Base-by-base conservation (phyloP, 2,113 vertebrate species). In the Alligator sinensis region DNA sequence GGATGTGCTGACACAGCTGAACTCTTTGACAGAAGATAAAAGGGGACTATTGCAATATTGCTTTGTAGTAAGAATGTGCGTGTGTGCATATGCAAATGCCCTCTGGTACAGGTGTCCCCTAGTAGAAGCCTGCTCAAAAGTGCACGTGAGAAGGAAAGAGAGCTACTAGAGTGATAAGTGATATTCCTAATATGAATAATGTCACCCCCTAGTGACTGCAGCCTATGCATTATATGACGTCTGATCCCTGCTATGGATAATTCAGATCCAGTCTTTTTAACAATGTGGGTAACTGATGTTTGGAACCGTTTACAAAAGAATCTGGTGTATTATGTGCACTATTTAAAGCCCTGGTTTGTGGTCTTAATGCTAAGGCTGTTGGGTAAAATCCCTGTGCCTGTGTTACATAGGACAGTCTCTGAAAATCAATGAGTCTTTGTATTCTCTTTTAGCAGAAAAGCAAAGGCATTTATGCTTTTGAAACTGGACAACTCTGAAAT, bases 1-100 rank as follows among this genome's bases (percentile, higher is more conserved):
- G 62, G 19, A 5, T 25, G 21, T 15, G 0, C 4, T 11, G 30
- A 77, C 16, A 15, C 63, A 3, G 4, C 21, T 0, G 9, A 9
- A 7, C 3, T 57, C 77, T 18, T 3, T 4, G 3, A 72, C 11
- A 22, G 18, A 70, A 34, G n/a, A 70, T 34, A 22, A 34, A 24
- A 72, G 34, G 34, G n/a, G n/a, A 70, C 47, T 74, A 14, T 74
- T 38, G 22, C 70, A 74, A 38, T 22, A 74, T 74, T 22, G 12
- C 11, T 22, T 74, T 74, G 18, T 13, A 74, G 6, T 47, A 22
- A 74, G 34, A 47, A 22, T 70, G 30, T 70, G 68, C 38, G 21
- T 47, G n/a, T 70, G 66, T 34, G 25, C 25, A 13, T 63, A 27
- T 63, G 25, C 30, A 30, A 34, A n/a, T 70, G 30, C 68, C 18